Percentiles rank a stretch among this genome's conserved stretches.
These are phyloP conservation scores for Drosophila mayaguana DNA, from an alignment of 2,888 invertebrate species.

Conservation along the genomic window DNA sequence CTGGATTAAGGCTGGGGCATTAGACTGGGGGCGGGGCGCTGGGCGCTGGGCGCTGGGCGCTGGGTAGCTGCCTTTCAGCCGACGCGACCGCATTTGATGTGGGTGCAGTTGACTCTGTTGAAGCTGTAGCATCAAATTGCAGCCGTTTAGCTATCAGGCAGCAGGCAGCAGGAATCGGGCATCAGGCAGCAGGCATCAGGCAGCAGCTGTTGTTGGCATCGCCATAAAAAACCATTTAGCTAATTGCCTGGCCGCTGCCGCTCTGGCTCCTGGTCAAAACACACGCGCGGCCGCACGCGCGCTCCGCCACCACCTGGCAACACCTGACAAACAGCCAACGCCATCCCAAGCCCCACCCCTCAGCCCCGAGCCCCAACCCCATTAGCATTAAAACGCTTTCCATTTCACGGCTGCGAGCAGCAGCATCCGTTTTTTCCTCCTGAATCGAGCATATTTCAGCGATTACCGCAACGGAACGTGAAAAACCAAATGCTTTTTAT, in stretches of 20 bases:
- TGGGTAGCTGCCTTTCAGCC: not conserved
- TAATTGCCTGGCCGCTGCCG: slow-evolving; percentile 57
- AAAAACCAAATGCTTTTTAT: slow-evolving; percentile 29
- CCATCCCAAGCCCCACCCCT: not conserved
- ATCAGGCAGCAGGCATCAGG: not conserved
- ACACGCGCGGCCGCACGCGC: slow-evolving; percentile 8
- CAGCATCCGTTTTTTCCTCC: slow-evolving; percentile 16
- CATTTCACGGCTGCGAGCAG: slow-evolving; percentile 56
- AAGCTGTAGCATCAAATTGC: slow-evolving; percentile 57
- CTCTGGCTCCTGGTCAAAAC: slow-evolving; percentile 2
- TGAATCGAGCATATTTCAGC: slow-evolving; percentile 37
- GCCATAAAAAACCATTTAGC: slow-evolving; percentile 74
- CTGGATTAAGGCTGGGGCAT: not conserved
- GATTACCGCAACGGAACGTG: slow-evolving; percentile 45
- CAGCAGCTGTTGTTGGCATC: slow-evolving; percentile 39
- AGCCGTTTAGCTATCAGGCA: slow-evolving; percentile 61
- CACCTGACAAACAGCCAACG: slow-evolving; percentile 41
- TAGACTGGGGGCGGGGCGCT: no score
- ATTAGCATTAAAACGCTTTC: slow-evolving; percentile 28
- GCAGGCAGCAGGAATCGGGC: slow-evolving; percentile 25
- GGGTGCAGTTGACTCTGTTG: slow-evolving; percentile 51
- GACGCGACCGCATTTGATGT: slow-evolving; percentile 56
- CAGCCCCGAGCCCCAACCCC: not conserved
- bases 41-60: no score
- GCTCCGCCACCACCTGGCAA: slow-evolving; percentile 29